phyloP scores from a whole-genome alignment of 2,113 vertebrate species.

The Equus quagga region DNA sequence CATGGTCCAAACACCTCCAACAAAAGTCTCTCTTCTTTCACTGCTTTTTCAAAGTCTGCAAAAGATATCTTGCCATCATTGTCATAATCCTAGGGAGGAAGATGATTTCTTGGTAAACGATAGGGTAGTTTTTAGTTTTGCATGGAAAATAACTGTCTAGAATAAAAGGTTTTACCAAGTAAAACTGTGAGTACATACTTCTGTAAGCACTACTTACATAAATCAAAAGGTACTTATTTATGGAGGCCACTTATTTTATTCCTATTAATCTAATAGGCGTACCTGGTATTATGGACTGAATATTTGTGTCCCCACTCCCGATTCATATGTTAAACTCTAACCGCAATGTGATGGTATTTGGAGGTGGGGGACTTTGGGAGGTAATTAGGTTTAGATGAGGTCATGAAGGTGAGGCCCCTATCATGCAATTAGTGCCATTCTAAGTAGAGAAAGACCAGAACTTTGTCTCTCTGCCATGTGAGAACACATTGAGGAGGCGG shows the following conservation, averaged over 20 bases:
- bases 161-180: neutral
- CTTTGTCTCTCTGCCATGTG: neutral
- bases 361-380: neutral
- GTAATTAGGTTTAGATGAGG: neutral
- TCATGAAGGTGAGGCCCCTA: neutral
- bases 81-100: conserved; percentile 91
- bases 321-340: neutral
- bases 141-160: neutral
- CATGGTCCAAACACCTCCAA: conserved; percentile 96
- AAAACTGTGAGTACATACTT: neutral
- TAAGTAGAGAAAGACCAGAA: neutral
- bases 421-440: neutral
- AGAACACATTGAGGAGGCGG: neutral
- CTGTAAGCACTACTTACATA: neutral
- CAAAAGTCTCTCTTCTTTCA: conserved; percentile 93
- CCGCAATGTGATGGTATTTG: neutral
- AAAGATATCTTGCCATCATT: conserved; percentile 93
- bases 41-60: conserved; percentile 92
- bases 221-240: neutral
- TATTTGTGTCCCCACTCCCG: neutral
- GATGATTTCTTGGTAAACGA: conserved; percentile 35
- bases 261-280: neutral
- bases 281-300: neutral
- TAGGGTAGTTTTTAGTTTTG: neutral
- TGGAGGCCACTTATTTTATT: neutral